Conservation (phyloP, 2,888 invertebrate species). For the Chromoteleia sp. region DNA sequence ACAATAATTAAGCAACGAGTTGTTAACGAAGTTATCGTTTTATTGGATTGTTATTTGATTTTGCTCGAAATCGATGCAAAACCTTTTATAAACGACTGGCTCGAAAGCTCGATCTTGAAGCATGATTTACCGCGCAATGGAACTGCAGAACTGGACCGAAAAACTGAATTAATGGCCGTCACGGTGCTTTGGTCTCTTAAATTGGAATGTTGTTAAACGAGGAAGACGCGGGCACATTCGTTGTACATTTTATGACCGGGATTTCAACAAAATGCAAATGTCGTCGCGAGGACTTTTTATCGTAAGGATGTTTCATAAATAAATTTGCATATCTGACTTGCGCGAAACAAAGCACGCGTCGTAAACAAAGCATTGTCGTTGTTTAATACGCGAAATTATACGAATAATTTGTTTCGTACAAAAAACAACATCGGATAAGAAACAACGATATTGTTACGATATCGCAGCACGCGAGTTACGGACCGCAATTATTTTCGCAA, state of each 20-base stretch:
- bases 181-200: neutral
- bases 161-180: neutral
- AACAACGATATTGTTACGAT: too few relatives aligned
- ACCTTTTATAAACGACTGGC: too few relatives aligned
- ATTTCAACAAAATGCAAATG: constrained; percentile 21
- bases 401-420: neutral
- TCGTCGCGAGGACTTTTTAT: constrained; percentile 8
- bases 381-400: constrained; percentile 1
- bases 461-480: too few relatives aligned
- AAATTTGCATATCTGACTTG: constrained; percentile 15
- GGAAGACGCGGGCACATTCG: neutral
- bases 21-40: too few relatives aligned
- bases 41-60: too few relatives aligned
- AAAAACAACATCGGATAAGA: too few relatives aligned
- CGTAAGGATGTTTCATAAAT: constrained; percentile 14
- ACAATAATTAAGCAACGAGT: too few relatives aligned
- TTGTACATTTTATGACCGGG: neutral
- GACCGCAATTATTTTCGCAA: too few relatives aligned
- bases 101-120: too few relatives aligned
- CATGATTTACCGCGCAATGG: neutral
- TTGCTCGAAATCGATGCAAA: too few relatives aligned
- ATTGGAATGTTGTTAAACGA: constrained; percentile 10
- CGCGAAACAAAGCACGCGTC: neutral
- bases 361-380: neutral
- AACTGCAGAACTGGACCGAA: neutral